These are phyloP conservation scores for Craterocephalus amniculus DNA, from an alignment of 2,797 vertebrate species.

Conservation along the genomic window DNA sequence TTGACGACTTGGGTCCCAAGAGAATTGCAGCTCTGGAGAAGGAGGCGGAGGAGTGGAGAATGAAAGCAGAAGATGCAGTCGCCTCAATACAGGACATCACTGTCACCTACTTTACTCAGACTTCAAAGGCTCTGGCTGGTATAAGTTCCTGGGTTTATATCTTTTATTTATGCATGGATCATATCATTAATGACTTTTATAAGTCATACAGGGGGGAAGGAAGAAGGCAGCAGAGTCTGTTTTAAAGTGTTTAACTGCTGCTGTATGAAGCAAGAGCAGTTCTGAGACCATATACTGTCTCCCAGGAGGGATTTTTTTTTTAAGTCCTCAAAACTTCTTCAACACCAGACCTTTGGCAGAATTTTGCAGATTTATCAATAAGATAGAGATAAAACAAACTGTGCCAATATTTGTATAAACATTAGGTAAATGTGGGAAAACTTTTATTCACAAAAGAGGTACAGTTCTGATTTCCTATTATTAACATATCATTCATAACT, in stretches of 20 bases:
- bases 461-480: too few species aligned
- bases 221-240: not conserved
- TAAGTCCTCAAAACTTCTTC: not conserved
- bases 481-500: not conserved
- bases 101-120: slow-evolving; percentile 94
- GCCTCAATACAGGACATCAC: slow-evolving; percentile 95
- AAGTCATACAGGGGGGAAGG: not conserved
- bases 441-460: not conserved
- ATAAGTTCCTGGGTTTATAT: slow-evolving; percentile 36
- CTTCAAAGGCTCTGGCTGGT: slow-evolving; percentile 90
- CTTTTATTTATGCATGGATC: slow-evolving; percentile 17
- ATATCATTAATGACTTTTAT: slow-evolving; percentile 14
- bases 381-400: not conserved
- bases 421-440: not conserved
- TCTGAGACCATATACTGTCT: not conserved
- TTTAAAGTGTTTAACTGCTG: not conserved
- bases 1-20: slow-evolving; percentile 91
- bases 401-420: not conserved
- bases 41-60: slow-evolving; percentile 90
- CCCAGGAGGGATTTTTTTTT: too few species aligned
- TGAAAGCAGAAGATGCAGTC: slow-evolving; percentile 85
- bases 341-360: not conserved
- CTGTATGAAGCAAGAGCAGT: not conserved
- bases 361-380: not conserved
- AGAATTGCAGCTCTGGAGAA: slow-evolving; percentile 88